These are phyloP conservation scores for Macrosiphum euphorbiae DNA, from an alignment of 2,888 invertebrate genomes.

Conservation along the genomic window DNA sequence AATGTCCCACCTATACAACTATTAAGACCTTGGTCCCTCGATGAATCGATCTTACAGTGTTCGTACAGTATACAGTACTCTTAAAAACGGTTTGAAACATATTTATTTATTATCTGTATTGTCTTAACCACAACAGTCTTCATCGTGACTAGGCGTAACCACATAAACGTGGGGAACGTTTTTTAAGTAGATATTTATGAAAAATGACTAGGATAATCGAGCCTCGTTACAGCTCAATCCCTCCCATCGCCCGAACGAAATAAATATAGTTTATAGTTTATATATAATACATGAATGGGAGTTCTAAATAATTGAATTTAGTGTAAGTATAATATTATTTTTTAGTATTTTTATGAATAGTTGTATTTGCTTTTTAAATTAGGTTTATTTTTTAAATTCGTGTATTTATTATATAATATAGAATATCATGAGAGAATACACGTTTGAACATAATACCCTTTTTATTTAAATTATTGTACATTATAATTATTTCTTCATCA, in stretches of 20 bases:
- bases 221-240: conserved; percentile 48
- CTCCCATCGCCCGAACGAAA: conserved; percentile 20
- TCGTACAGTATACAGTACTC: not conserved
- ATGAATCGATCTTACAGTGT: not conserved
- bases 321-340: conserved; percentile 10
- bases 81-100: conserved; percentile 18
- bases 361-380: conserved; percentile 42
- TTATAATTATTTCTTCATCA: not conserved
- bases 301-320: conserved; percentile 8
- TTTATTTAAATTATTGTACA: not conserved
- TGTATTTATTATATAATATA: not conserved
- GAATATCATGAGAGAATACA: not conserved
- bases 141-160: conserved; percentile 63
- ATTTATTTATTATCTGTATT: conserved; percentile 43
- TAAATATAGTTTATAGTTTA: conserved; percentile 37
- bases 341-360: not conserved
- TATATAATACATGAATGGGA: not conserved
- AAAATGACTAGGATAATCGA: conserved; percentile 54
- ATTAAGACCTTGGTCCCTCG: not conserved
- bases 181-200: conserved; percentile 56
- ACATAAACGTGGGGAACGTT: conserved; percentile 51
- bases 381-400: not conserved
- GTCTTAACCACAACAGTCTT: conserved; percentile 40
- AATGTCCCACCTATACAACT: not conserved
- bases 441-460: not conserved